A percentile compares a stretch with the other conserved stretches of the same genome.
Conservation (phyloP, 2,113 vertebrate species). For the Lepus timidus region DNA sequence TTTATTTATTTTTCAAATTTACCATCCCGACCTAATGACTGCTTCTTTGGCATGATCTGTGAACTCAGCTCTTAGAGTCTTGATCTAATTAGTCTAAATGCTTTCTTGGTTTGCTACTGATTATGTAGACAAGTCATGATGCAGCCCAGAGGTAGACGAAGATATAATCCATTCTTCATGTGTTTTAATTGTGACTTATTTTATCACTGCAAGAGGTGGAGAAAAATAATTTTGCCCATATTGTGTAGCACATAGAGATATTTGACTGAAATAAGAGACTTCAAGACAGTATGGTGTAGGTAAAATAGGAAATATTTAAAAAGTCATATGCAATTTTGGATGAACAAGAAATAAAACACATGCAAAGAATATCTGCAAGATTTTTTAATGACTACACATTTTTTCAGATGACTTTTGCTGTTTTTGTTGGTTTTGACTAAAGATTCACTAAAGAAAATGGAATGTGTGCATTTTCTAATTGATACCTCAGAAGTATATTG, state of each 20-base stretch:
- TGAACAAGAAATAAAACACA: neutral
- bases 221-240: neutral
- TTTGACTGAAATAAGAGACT: neutral
- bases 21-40: neutral
- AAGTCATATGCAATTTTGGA: neutral
- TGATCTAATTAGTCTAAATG: conserved; percentile 48
- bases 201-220: neutral
- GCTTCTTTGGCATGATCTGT: neutral
- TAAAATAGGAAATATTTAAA: neutral
- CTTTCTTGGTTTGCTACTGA: conserved; percentile 45
- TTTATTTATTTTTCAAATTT: conserved; percentile 19
- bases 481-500: neutral
- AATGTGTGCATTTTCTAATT: neutral
- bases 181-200: conserved; percentile 47
- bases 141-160: neutral
- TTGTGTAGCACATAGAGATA: neutral
- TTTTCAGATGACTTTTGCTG: neutral
- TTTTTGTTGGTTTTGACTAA: conserved; percentile 2
- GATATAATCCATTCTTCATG: conserved; percentile 41
- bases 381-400: neutral
- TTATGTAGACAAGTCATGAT: conserved; percentile 38
- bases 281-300: neutral
- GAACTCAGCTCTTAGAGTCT: conserved; percentile 15
- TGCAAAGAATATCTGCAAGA: neutral
- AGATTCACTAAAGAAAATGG: neutral